Evolutionary conservation across 2,888 invertebrate genomes (phyloP).

Genomic region (Trichacis sp.): DNA sequence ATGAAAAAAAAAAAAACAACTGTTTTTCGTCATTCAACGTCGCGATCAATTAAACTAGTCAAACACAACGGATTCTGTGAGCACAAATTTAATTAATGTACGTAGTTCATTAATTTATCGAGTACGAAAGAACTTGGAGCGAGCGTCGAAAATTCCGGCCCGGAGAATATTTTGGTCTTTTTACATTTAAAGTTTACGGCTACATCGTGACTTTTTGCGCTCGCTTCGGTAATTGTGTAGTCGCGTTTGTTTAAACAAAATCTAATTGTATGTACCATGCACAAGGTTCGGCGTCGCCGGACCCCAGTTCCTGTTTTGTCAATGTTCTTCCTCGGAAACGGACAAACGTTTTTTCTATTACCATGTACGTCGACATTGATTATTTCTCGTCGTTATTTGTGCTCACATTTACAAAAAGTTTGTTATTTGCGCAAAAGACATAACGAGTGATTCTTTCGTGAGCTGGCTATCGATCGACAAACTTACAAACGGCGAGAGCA

Average conservation of each 20-base stretch:
- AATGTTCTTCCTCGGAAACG: conserved; percentile 7
- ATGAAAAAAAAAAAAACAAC: too few species aligned
- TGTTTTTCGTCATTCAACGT: conserved; percentile 52
- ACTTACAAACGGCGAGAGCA: not conserved
- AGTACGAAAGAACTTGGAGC: too few species aligned
- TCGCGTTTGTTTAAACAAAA: too few species aligned
- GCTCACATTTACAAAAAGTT: conserved; percentile 25
- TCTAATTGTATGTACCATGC: too few species aligned
- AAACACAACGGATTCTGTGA: conserved; percentile 59
- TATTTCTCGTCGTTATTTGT: conserved; percentile 26
- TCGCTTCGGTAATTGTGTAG: not conserved
- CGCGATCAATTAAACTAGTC: conserved; percentile 62
- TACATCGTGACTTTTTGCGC: not conserved
- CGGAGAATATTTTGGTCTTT: not conserved
- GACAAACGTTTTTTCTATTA: too few species aligned
- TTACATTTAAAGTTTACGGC: not conserved
- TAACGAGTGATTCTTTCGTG: conserved; percentile 12
- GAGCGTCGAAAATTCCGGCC: not conserved
- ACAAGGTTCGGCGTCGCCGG: too few species aligned
- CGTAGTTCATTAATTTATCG: conserved; percentile 12
- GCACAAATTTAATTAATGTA: conserved; percentile 60
- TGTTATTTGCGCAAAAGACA: conserved; percentile 13
- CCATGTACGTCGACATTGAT: conserved; percentile 14
- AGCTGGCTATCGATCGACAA: conserved; percentile 33
- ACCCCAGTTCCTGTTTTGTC: not conserved